Percentiles rank a stretch among this genome's conserved stretches.
Conservation (phyloP, 2,797 vertebrate species). For the Muscicapa comitata region DNA sequence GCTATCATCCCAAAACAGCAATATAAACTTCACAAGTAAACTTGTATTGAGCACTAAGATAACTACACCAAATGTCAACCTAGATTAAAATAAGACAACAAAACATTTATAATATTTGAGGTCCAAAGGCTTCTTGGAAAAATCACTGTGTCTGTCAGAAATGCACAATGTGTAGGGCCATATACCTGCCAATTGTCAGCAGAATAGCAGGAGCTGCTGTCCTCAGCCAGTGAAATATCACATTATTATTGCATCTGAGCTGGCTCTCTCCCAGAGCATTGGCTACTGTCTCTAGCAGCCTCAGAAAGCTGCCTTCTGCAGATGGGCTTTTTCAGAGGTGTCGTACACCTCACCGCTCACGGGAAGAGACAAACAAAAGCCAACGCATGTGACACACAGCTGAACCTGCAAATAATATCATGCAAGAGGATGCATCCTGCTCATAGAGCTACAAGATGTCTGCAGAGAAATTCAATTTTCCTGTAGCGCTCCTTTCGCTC, state of each 20-base stretch:
- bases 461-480: not conserved
- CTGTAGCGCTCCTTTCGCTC: not conserved
- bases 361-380: constrained; percentile 17
- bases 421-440: not conserved
- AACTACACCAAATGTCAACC: not conserved
- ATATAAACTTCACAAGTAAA: constrained; percentile 7
- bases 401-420: not conserved
- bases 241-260: constrained; percentile 4
- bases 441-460: not conserved
- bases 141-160: not conserved
- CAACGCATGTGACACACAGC: not conserved
- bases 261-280: constrained; percentile 35
- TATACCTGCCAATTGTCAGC: not conserved
- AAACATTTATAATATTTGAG: not conserved
- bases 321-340: constrained; percentile 39
- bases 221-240: not conserved
- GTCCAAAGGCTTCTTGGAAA: not conserved
- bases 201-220: not conserved
- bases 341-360: not conserved
- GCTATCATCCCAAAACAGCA: not conserved
- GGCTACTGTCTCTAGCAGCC: not conserved
- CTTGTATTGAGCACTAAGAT: not conserved
- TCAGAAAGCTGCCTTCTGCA: not conserved
- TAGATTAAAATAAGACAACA: constrained; percentile 19
- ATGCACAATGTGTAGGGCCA: not conserved